Base-by-base conservation (phyloP, 2,888 invertebrate genomes). In the Lithophane leautieri region DNA sequence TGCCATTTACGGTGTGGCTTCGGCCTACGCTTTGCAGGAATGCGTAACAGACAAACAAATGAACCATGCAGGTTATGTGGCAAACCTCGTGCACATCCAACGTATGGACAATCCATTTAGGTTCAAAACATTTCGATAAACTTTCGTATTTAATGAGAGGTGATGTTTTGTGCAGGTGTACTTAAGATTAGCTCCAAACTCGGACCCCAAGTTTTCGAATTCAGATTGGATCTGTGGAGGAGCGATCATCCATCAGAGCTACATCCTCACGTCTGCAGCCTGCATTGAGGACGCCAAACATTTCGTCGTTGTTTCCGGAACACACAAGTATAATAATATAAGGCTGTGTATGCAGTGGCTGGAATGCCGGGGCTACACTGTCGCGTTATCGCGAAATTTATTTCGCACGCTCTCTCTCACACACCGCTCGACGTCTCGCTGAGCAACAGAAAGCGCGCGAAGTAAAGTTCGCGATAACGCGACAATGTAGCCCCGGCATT, bases 211-310 rank as follows among this genome's bases (percentile, higher is more conserved):
- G 22, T 12, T 79, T 0, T 9, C 63, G 0, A 87, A 88, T 7
- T 72, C 86, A 0, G 91, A 93, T 78, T 96, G 96, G 96, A 66
- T 94, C 0, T 96, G 95, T 40, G 95, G 95, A 0, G 95, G 96
- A 0, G 94, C 92, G 0, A 95, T 95, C 60, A 92, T 95, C 3
- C 91, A 94, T 34, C 88, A 92, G 12, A 89, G 89, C 4, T 94
- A 93, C 61, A 88, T 96, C 0, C 88, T 96, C 3, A 95, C 96
- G 0, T 96, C 96, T 0, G 96, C 96, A 0, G 96, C 96, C 0
- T 96, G 96, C 68, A 95, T 96, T 1, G 95, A 95, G 70, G 94
- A 96, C 28, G 92, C 88, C 0, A 91, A 93, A 47, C 92, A 94
- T 63, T 95, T 96, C 81, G 94, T 92, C 61, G 93, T 96, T 0